phyloP scores from a whole-genome alignment of 2,113 vertebrate species.

The Ameiurus melas region DNA sequence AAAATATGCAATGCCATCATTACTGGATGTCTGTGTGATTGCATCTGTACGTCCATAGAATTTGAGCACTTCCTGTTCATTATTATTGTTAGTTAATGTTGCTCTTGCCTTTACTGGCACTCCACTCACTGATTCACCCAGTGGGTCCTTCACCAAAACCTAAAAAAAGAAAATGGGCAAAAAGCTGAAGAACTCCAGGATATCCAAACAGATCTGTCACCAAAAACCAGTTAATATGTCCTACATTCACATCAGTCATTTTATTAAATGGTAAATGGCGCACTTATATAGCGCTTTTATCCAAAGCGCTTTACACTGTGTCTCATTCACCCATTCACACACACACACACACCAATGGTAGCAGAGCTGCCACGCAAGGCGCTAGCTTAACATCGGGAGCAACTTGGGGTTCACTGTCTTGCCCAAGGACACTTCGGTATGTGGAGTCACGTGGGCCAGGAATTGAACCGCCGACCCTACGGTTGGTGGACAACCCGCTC shows the following conservation, averaged over 20 bases:
- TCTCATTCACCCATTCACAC: no score
- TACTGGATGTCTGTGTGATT: slow-evolving; percentile 37
- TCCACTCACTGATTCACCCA: slow-evolving; percentile 64
- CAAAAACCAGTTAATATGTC: background rate
- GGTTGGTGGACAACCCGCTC: no score
- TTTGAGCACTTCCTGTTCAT: slow-evolving; percentile 1
- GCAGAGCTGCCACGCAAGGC: no score
- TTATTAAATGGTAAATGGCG: no score
- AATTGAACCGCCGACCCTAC: no score
- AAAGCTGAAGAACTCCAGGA: background rate
- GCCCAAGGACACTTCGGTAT: no score
- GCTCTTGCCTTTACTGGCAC: slow-evolving; percentile 68
- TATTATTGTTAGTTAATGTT: slow-evolving; percentile 41
- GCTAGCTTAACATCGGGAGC: no score
- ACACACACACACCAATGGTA: no score
- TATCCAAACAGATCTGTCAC: background rate
- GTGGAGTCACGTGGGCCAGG: no score
- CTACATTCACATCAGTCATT: background rate
- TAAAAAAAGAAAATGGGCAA: slow-evolving; percentile 54
- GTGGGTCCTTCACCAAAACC: slow-evolving; percentile 86
- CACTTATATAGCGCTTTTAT: no score
- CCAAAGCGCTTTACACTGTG: no score
- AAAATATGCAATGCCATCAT: slow-evolving; percentile 78
- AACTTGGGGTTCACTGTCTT: no score
- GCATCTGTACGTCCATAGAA: slow-evolving; percentile 37